Evolutionary conservation across 92 coral and sea anemone genomes (phyloP), one percentile per base, ranked within the genome.

Genomic region (Epizoanthus rinbou): DNA sequence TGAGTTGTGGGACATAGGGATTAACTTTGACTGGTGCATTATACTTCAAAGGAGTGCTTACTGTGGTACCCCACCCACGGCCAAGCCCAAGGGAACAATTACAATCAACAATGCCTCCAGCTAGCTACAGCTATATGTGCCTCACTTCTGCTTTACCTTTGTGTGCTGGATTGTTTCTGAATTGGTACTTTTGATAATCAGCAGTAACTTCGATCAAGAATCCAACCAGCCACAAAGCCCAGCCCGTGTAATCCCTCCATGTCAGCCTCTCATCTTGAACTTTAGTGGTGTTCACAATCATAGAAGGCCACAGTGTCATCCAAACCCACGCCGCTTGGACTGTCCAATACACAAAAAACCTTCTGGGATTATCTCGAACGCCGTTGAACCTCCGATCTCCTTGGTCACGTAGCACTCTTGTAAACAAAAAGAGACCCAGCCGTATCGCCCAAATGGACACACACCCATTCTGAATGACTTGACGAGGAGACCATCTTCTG

Each of bases 241-340:
- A 96, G 43, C 99, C 99, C 13, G 92, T 78, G 75, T 94, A 96
- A 89, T 96, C 99, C 74, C 84, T 90, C 99, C 96, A 94, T 16
- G 85, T 80, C 25, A 94, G 52, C 74, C 79, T 85, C 80, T 74
- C 91, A 75, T 91, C 95, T 91, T 79, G 78, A 54, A 74, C 54
- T 43, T 9, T 11, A 17, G 89, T 81, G 5, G 98, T 83, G 73
- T 96, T 93, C 86, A 94, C 75, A 31, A 94, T 90, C 16, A 96
- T 76, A 19, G 99, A 94, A 5, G 99, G 99, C 19, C 89, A 84
- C 8, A 94, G 86, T 10, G 98, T 91, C 24, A 90, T 8, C 88
- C 89, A 94, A 9, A 96, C 86, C 99, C 99, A 96, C 19, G 91
- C 84, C 5, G 91, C 99, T 83, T 96, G 99, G 1, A 96, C 11